Base-by-base conservation (phyloP, 2,113 vertebrate genomes). In the Cariama cristata region DNA sequence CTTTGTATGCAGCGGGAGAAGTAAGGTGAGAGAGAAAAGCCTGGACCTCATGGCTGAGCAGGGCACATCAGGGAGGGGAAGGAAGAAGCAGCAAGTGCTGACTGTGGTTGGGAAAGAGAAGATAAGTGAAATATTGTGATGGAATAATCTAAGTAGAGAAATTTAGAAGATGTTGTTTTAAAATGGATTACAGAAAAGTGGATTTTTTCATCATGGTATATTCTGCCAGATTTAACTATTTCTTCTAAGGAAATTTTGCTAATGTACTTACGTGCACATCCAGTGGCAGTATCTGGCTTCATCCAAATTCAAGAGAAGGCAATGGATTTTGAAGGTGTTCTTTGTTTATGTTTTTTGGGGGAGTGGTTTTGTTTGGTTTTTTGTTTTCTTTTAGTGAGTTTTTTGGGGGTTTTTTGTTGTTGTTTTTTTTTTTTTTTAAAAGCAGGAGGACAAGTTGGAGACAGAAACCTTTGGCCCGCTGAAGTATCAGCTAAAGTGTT, bases 221-320 rank as follows among this genome's bases (percentile, higher is more conserved):
- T 83, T 93, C n/a, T 93, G n/a, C n/a, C 44, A 77, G 62, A 27
- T 86, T 58, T 56, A 52, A 38, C 40, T 71, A 7, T 14, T 89
- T 73, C 59, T 81, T 55, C 35, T 76, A 30, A 66, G 71, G 33
- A 63, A 64, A 30, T 18, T 56, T 64, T 13, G 18, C 44, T 53
- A 3, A 40, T 22, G 8, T 47, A 17, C 35, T 79, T 88, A 14
- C 0, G 0, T 71, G 10, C 0, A 1, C 11, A 67, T 50, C 16
- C 67, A 75, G 53, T 16, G 66, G 5, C 7, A 47, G 6, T 47
- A 24, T 24, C 44, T 53, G 19, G 14, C 18, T 73, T 73, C 40
- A 38, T 76, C 18, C 8, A 45, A 52, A 45, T 58, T 60, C 18
- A 64, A 32, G 14, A 60, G 35, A 72, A 75, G 21, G 11, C n/a